phyloP scores from a whole-genome alignment of 1,140 invertebrate species.

The Cepaea nemoralis region DNA sequence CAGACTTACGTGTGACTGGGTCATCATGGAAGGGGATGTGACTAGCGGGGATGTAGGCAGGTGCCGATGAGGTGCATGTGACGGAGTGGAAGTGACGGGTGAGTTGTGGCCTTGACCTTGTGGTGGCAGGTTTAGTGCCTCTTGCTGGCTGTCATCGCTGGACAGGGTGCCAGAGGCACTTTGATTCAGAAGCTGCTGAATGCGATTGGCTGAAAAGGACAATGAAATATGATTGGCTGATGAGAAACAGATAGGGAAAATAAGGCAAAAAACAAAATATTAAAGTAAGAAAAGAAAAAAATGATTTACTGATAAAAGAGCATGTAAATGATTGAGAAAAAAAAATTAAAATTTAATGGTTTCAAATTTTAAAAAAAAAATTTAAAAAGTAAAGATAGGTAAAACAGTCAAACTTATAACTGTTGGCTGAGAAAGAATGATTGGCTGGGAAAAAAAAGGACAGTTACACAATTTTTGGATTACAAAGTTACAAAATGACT shows the following conservation, averaged over 20 bases:
- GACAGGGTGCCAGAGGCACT: slow-evolving; percentile 55
- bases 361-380: too few relatives aligned
- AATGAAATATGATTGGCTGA: background rate
- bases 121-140: slow-evolving; percentile 48
- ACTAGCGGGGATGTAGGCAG: slow-evolving; percentile 17
- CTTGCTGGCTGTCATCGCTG: slow-evolving; percentile 64
- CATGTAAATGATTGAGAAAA: background rate
- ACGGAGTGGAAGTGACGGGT: slow-evolving; percentile 45
- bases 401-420: too few relatives aligned
- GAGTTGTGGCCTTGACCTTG: background rate
- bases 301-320: too few relatives aligned
- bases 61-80: slow-evolving; percentile 44
- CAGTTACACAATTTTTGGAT: too few relatives aligned
- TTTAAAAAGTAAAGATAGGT: too few relatives aligned
- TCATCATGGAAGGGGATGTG: slow-evolving; percentile 1
- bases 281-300: too few relatives aligned
- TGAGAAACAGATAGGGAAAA: too few relatives aligned
- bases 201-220: slow-evolving; percentile 51
- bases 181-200: slow-evolving; percentile 64
- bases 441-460: too few relatives aligned
- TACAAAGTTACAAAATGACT: too few relatives aligned
- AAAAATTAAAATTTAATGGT: too few relatives aligned
- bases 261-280: too few relatives aligned
- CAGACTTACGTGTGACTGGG: background rate
- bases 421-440: too few relatives aligned